Evolutionary conservation across 2,113 vertebrate species (phyloP).

Genomic region (Elephas maximus): DNA sequence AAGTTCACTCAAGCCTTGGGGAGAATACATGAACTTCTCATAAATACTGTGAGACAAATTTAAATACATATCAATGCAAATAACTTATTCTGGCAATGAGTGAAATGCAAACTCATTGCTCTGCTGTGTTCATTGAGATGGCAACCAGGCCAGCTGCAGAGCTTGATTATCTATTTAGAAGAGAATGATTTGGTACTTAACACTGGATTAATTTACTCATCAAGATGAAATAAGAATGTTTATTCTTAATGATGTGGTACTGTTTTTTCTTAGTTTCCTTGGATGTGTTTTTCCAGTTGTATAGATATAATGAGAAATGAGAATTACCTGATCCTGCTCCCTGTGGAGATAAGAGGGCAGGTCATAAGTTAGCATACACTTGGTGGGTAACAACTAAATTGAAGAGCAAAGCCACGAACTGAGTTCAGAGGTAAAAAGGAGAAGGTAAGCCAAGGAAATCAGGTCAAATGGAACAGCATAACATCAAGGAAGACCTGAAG

Average conservation of each 20-base stretch:
- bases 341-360: background rate
- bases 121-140: conserved; percentile 35
- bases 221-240: conserved; percentile 8
- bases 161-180: conserved; percentile 60
- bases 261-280: conserved; percentile 4
- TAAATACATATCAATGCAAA: conserved; percentile 30
- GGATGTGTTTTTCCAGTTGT: background rate
- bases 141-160: background rate
- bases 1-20: background rate
- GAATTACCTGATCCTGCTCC: background rate
- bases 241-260: background rate
- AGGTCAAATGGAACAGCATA: background rate
- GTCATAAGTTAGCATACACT: background rate
- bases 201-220: conserved; percentile 57
- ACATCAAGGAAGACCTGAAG: background rate
- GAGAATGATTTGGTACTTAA: conserved; percentile 30
- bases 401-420: background rate
- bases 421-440: background rate
- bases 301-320: background rate
- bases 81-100: conserved; percentile 14
- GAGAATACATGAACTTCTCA: conserved; percentile 3
- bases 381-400: background rate
- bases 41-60: background rate
- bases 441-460: background rate
- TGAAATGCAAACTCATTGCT: background rate